Evolutionary conservation across 2,888 invertebrate species (phyloP), one percentile per base, ranked within the genome.

Genomic region (Rugalucina vietnamica): DNA sequence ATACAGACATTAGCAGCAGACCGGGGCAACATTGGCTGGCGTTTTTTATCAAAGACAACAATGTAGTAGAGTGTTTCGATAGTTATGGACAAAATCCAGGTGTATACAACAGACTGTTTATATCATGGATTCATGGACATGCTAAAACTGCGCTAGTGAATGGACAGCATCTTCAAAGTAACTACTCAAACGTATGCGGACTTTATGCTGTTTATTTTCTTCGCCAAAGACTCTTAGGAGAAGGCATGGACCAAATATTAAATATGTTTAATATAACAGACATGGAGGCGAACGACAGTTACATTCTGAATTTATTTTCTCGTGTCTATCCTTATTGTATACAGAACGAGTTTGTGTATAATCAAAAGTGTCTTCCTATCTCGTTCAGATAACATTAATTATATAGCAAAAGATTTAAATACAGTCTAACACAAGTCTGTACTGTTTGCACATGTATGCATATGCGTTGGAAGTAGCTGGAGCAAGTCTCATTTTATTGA

Each of bases 121-220:
- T 10, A 12, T 8, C 8, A 10, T n/a, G 29, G 24, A 60, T 60
- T 8, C 60, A n/a, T n/a, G 60, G 24, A 8, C 32, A 21, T 29
- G 34, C 29, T 12, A 43, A 24, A 29, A 21, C 8, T 21, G 3
- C 27, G 37, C 32, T 4, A 37, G 21, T 49, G 18, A 75, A 75
- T 70, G 21, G n/a, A 57, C 29, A 36, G 37, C 69, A 69, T 57
- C 71, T 81, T 37, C 80, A 75, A 49, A 70, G 80, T 50, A 70
- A 75, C 37, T 49, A 60, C 27, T 75, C 80, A 24, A 60, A 49
- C 27, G 69, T 80, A 34, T 80, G 80, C 39, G 80, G 80, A 75
- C 39, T 80, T 49, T 80, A 79, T 34, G 73, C 74, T 49, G n/a
- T 79, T 32, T 60, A 37, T 24, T 74, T 39, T 74, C 73, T 79